Conservation (phyloP, 35 echinoderm and acorn worm species). For the Apostichopus parvimensis region DNA sequence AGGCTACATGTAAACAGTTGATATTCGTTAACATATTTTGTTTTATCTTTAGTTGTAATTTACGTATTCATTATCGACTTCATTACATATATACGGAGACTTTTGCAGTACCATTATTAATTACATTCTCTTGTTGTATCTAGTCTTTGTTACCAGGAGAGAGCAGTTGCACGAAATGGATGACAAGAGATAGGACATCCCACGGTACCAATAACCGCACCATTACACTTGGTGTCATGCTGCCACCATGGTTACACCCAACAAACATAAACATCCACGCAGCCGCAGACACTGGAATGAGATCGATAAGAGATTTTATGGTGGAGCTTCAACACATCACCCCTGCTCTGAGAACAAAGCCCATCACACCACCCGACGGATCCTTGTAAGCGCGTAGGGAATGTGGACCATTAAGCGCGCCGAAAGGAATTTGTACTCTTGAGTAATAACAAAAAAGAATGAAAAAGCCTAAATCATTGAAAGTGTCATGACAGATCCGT, state of each 20-base stretch:
- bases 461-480: no score
- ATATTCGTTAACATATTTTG: no score
- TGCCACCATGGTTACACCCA: conserved; percentile 66
- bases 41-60: no score
- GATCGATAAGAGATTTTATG: conserved; percentile 43
- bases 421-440: no score
- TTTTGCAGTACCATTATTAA: no score
- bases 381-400: not conserved
- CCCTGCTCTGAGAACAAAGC: conserved; percentile 24
- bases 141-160: conserved; percentile 49
- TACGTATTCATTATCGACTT: no score
- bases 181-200: conserved; percentile 12
- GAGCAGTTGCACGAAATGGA: conserved; percentile 51
- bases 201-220: conserved; percentile 50
- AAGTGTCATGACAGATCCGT: no score
- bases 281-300: conserved; percentile 40
- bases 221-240: conserved; percentile 57
- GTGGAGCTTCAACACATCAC: conserved; percentile 48
- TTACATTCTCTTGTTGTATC: no score
- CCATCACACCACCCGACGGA: not conserved
- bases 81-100: no score
- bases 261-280: conserved; percentile 61
- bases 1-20: no score
- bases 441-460: no score
- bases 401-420: no score